A percentile compares a stretch with the other conserved stretches of the same genome.
Conservation (phyloP, 2,888 invertebrate species). For the Cosmorhoe ocellata region DNA sequence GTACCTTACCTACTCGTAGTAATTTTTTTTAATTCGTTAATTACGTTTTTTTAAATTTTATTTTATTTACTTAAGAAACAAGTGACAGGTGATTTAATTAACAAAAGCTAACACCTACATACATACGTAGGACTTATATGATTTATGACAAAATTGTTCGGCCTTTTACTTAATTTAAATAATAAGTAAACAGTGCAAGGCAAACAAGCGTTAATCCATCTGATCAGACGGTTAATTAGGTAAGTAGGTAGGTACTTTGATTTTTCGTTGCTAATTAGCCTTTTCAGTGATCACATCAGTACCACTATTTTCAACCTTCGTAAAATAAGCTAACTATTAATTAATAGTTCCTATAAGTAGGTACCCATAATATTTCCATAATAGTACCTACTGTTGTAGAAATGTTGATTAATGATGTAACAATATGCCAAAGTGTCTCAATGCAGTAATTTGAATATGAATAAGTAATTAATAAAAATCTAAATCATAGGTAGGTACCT, state of each 20-base stretch:
- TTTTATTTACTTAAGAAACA: neutral
- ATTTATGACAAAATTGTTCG: conserved; percentile 22
- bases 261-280: neutral
- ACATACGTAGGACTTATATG: no score
- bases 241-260: neutral
- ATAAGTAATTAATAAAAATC: no score
- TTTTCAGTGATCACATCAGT: neutral
- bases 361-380: no score
- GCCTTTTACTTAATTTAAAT: conserved; percentile 21
- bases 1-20: no score
- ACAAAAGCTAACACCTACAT: conserved; percentile 9
- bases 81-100: conserved; percentile 19
- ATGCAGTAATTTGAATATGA: neutral
- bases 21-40: no score
- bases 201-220: conserved; percentile 13
- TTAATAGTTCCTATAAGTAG: no score
- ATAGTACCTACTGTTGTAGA: no score
- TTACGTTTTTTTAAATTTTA: no score
- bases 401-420: neutral
- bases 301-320: no score
- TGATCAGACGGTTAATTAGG: no score
- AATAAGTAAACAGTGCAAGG: conserved; percentile 26
- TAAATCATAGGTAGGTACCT: neutral
- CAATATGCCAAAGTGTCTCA: conserved; percentile 33
- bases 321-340: no score